Evolutionary conservation across 2,888 invertebrate species (phyloP).

Genomic region (Leptinotarsa juncta): DNA sequence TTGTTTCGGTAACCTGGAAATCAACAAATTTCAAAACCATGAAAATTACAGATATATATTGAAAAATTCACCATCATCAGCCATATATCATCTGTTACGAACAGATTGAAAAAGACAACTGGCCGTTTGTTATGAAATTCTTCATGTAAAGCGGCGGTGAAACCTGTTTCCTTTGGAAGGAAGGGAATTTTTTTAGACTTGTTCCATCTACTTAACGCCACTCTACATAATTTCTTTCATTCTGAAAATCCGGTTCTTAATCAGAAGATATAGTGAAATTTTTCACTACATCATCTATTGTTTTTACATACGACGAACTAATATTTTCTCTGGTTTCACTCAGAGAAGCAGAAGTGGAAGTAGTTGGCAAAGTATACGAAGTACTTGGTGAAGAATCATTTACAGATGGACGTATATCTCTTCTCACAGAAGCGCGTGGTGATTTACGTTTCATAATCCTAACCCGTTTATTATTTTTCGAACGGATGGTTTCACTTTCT

Average conservation of each 20-base stretch:
- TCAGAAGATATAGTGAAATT: constrained; percentile 2
- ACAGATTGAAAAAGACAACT: too few species aligned
- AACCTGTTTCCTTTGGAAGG: too few species aligned
- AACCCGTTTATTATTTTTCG: constrained; percentile 1
- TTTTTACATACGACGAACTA: not conserved
- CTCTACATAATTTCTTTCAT: not conserved
- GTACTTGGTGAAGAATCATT: too few species aligned
- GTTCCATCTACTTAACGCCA: not conserved
- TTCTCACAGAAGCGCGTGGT: not conserved
- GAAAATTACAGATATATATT: too few species aligned
- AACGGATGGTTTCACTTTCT: not conserved
- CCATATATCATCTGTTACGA: too few species aligned
- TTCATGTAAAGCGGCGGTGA: too few species aligned
- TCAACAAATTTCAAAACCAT: too few species aligned
- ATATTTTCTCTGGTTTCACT: not conserved
- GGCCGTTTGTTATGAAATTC: too few species aligned
- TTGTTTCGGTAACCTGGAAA: too few species aligned
- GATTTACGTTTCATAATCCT: not conserved
- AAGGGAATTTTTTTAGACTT: not conserved
- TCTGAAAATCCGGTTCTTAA: not conserved
- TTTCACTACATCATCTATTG: constrained; percentile 1
- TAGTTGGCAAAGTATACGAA: not conserved
- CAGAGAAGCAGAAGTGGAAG: not conserved
- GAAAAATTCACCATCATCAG: too few species aligned
- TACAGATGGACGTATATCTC: too few species aligned